Evolutionary conservation across 1,140 invertebrate species (phyloP), one percentile per base, ranked within the genome.

Genomic region (Orchestia grillus): DNA sequence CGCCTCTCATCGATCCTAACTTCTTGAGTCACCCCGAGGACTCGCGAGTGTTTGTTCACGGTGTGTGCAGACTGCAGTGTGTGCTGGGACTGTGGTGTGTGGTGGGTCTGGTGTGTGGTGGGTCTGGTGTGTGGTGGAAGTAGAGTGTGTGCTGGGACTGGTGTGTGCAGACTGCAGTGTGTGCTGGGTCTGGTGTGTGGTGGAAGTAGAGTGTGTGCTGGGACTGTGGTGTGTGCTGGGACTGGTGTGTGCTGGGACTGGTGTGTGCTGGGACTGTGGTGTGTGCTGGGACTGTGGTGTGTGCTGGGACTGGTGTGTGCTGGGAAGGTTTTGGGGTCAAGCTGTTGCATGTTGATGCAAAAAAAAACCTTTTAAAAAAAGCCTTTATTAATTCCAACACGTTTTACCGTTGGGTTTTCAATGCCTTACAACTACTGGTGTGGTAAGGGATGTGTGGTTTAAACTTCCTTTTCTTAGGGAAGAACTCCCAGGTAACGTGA

Each of bases 1-100:
- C 97, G 96, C 98, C 98, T 15, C 97, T 97, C 44, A 97, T 98
- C 94, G 97, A 98, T 97, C 98, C 98, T 11, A 97, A 97, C 57
- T 98, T 98, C 96, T 96, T 98, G 0, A 97, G 97, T 44, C 97
- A 97, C 96, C 96, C 96, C 16, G 96, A 97, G 44, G 97, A 97
- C 92, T 96, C 97, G n/a, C 44, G 53, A 40, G 96, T 97, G 0
- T 97, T 97, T 95, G 95, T 97, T 19, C 96, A 96, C 96, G 97
- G 97, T 97, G 95, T 43, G 43, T 53, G 62, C 28, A 36, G 28
- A 53, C 19, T 53, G n/a, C n/a, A 53, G 6, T 53, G 95, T 53
- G 47, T 53, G 47, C 47, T 53, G 6, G 19, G 6, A 19, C 19
- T 53, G 47, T 53, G 47, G 19, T 53, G 6, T 53, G 47, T 53